phyloP scores from a whole-genome alignment of 2,888 invertebrate species.

The Metallyticus violacea region DNA sequence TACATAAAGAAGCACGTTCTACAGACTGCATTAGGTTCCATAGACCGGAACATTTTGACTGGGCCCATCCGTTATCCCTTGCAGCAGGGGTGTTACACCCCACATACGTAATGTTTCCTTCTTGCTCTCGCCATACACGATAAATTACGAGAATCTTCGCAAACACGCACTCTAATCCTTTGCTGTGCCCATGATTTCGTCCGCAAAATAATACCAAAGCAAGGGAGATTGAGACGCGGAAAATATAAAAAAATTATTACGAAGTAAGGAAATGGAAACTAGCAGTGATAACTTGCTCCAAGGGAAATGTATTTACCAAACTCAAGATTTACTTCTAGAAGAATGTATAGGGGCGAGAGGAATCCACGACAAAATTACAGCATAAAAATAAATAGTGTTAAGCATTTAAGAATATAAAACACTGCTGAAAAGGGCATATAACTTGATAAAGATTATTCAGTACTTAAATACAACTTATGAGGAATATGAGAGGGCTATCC shows the following conservation, averaged over 20 bases:
- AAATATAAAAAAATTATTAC: neutral
- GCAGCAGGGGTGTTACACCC: neutral
- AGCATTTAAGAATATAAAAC: too few species aligned
- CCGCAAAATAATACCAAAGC: neutral
- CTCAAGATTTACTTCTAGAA: neutral
- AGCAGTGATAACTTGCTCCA: neutral
- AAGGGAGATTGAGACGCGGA: neutral
- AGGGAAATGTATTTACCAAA: neutral
- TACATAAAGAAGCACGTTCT: neutral
- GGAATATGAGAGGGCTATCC: too few species aligned
- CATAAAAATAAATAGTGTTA: too few species aligned
- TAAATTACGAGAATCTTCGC: neutral
- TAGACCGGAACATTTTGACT: neutral
- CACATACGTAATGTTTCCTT: neutral
- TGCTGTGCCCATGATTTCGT: neutral
- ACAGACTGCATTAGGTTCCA: neutral
- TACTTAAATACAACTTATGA: too few species aligned
- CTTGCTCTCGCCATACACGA: neutral
- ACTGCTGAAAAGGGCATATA: too few species aligned
- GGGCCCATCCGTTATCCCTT: neutral
- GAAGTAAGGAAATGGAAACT: neutral
- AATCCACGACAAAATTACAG: too few species aligned
- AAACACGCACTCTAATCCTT: neutral
- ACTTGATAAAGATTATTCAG: too few species aligned
- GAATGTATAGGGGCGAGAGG: too few species aligned